A percentile compares a stretch with the other conserved stretches of the same genome.
These are phyloP conservation scores for Ia io DNA, from an alignment of 2,113 vertebrate species.

Conservation along the genomic window DNA sequence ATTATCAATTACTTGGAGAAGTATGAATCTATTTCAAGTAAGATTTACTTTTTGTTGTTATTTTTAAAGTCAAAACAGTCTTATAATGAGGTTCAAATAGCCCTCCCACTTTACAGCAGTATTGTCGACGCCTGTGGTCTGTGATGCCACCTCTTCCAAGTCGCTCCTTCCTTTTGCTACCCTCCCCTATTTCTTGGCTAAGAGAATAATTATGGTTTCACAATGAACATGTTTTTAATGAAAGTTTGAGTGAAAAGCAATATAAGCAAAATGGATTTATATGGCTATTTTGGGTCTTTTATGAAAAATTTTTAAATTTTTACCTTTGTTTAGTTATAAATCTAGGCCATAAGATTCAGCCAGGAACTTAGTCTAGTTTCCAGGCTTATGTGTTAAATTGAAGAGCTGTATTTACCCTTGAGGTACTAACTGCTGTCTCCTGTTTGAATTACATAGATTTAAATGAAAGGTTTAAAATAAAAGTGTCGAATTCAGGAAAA, in stretches of 20 bases:
- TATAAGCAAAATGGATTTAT: background rate
- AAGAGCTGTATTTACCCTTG: background rate
- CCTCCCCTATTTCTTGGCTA: background rate
- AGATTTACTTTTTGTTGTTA: background rate
- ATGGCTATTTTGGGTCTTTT: background rate
- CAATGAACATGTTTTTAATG: background rate
- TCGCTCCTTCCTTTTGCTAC: background rate
- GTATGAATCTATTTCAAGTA: background rate
- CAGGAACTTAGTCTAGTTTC: background rate
- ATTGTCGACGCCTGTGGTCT: background rate
- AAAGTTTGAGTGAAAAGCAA: background rate
- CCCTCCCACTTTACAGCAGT: too few species aligned
- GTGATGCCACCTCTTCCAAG: background rate
- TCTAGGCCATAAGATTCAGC: background rate
- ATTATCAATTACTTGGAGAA: background rate
- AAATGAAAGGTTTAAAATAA: constrained; percentile 18
- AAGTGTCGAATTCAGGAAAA: background rate
- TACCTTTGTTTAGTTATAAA: background rate
- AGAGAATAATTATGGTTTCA: background rate
- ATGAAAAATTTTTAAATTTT: background rate
- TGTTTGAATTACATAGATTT: background rate
- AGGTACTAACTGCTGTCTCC: background rate
- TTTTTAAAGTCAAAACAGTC: background rate
- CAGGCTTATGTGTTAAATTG: background rate
- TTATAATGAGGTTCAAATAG: background rate